These are phyloP conservation scores for Nesoenas mayeri DNA, from an alignment of 2,113 vertebrate species.

Conservation along the genomic window DNA sequence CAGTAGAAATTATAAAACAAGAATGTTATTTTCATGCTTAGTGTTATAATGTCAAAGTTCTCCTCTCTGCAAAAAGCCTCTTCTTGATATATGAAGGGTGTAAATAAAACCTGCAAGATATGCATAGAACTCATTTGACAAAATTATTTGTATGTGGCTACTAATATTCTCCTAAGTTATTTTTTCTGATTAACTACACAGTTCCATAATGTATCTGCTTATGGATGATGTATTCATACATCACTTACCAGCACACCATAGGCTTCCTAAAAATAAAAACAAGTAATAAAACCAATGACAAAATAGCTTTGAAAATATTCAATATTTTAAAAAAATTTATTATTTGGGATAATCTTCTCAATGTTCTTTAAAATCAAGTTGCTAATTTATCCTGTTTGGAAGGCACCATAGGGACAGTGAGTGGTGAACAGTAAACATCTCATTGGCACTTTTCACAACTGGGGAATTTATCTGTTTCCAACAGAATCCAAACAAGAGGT, in stretches of 20 bases:
- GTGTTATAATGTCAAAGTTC: background rate
- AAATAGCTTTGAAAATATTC: background rate
- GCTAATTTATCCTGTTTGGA: background rate
- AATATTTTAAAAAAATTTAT: background rate
- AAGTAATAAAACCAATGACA: background rate
- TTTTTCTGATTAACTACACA: background rate
- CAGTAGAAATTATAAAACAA: background rate
- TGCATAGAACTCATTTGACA: background rate
- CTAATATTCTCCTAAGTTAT: background rate
- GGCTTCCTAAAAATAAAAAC: background rate
- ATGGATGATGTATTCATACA: background rate
- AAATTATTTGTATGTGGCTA: background rate
- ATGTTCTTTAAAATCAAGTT: conserved; percentile 8
- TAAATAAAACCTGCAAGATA: background rate
- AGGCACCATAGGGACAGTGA: conserved; percentile 25
- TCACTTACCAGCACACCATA: background rate
- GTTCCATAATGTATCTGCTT: background rate
- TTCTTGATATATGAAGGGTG: background rate
- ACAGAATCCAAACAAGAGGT: background rate
- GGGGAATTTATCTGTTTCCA: background rate
- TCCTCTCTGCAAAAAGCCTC: background rate
- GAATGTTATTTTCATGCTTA: background rate
- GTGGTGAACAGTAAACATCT: background rate
- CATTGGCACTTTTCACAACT: background rate
- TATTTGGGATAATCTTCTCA: background rate